A percentile compares a stretch with the other conserved stretches of the same genome.
These are phyloP conservation scores for Diorhabda elongata DNA, from an alignment of 1,140 invertebrate genomes.

Conservation along the genomic window DNA sequence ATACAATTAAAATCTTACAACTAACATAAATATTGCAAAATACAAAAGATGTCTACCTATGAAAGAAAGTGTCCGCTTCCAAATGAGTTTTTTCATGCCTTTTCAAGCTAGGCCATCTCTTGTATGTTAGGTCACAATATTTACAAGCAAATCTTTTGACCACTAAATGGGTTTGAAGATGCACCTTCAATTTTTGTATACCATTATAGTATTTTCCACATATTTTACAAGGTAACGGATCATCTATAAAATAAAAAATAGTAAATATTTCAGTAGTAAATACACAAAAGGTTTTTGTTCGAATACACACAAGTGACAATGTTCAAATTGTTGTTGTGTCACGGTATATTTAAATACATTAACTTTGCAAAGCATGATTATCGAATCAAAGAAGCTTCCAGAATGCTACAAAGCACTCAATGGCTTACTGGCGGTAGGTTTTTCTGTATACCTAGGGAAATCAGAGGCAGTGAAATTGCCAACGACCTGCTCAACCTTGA, in stretches of 20 bases:
- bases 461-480: no score
- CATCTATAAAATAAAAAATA: not conserved
- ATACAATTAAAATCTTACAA: no score
- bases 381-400: no score
- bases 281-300: not conserved
- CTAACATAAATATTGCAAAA: not conserved
- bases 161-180: slow-evolving; percentile 14
- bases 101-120: slow-evolving; percentile 15
- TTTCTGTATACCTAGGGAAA: no score
- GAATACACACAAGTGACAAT: no score
- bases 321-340: no score
- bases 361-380: no score
- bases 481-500: no score
- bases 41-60: slow-evolving; percentile 7
- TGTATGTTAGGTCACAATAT: slow-evolving; percentile 13
- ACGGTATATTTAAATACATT: no score
- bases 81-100: slow-evolving; percentile 17
- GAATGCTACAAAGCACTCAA: no score
- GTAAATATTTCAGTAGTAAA: not conserved
- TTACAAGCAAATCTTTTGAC: slow-evolving; percentile 16
- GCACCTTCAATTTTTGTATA: slow-evolving; percentile 16
- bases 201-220: slow-evolving; percentile 18
- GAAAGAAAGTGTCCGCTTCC: slow-evolving; percentile 5
- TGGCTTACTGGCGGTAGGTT: no score
- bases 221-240: slow-evolving; percentile 12